Evolutionary conservation across 2,113 vertebrate species (phyloP), one percentile per base, ranked within the genome.

Genomic region (Rhegmatorhina hoffmannsi): DNA sequence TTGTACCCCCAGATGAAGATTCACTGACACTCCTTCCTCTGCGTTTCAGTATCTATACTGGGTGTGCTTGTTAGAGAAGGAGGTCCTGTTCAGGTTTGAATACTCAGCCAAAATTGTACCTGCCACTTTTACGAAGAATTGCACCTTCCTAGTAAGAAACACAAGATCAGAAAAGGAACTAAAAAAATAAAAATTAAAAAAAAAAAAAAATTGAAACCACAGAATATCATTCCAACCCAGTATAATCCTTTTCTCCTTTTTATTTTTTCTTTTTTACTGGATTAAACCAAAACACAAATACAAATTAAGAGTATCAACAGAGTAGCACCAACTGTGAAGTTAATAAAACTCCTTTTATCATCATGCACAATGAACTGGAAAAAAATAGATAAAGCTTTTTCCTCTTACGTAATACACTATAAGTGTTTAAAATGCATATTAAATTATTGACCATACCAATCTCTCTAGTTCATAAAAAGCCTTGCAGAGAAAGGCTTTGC

Each of bases 141-240:
- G 3, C 38, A 70, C 9, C 13, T 60, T 92, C 38, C 33, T 59
- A 33, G 24, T 43, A 62, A n/a, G 17, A 90, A 89, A 85, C 1
- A 2, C 4, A 46, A 62, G 11, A 29, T 6, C 4, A 67, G 19
- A 18, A 60, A n/a, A 7, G 8, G 0, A 0, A 5, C 19, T 4
- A 8, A 38, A 59, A 13, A 17, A 18, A 9, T 11, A 6, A 3
- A 23, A 11, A 26, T 9, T 11, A 6, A 3, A 23, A 11, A 26
- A 8, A 53, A 29, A 43, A 33, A 20, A 19, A 17, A 29, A 6
- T 12, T 17, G 9, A 77, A 69, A n/a, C 7, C 2, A 26, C 21
- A 36, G 40, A 84, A 81, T 49, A 60, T 19, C 6, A 3, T 7
- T 4, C 17, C 25, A 70, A 4, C 15, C 11, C 26, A 60, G 4